Evolutionary conservation across 1,140 invertebrate species (phyloP).

Genomic region (Grapholita molesta): DNA sequence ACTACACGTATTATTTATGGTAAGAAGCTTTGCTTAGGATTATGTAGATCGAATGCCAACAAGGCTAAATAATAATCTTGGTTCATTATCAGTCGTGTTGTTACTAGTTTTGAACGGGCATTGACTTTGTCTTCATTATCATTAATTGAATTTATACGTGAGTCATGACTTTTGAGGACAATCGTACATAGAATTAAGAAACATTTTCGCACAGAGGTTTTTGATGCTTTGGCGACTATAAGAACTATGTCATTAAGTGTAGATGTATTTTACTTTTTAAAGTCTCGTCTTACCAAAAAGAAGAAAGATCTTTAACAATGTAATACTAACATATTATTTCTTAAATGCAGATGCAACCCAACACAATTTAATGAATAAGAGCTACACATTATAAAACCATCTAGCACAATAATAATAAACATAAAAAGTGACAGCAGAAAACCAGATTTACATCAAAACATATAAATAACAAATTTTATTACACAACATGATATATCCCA

Average conservation of each 20-base stretch:
- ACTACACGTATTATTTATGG: constrained; percentile 75
- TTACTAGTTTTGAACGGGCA: constrained; percentile 1
- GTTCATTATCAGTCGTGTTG: constrained; percentile 16
- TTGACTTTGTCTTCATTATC: neutral
- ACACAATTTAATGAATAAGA: too few relatives aligned
- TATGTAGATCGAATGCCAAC: constrained; percentile 72
- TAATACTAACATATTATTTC: too few relatives aligned
- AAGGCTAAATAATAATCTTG: constrained; percentile 46
- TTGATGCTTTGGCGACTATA: too few relatives aligned
- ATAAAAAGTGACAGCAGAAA: neutral
- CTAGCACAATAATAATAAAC: neutral
- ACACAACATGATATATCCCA: neutral
- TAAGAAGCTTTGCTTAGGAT: constrained; percentile 74
- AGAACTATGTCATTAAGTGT: too few relatives aligned
- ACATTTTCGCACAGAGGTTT: too few relatives aligned
- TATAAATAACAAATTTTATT: neutral
- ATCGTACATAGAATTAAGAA: too few relatives aligned
- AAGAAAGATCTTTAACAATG: too few relatives aligned
- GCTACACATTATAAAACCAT: too few relatives aligned
- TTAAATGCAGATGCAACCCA: too few relatives aligned
- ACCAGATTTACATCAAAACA: neutral
- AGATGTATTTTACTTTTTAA: too few relatives aligned
- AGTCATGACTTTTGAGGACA: too few relatives aligned
- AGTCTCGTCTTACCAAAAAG: too few relatives aligned
- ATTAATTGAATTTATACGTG: constrained; percentile 21